Percentiles rank a stretch among this genome's conserved stretches.
These are phyloP conservation scores for Chrysaora quinquecirrha DNA, from an alignment of 30 jellyfish, hydroid and myxozoan species.

Conservation along the genomic window DNA sequence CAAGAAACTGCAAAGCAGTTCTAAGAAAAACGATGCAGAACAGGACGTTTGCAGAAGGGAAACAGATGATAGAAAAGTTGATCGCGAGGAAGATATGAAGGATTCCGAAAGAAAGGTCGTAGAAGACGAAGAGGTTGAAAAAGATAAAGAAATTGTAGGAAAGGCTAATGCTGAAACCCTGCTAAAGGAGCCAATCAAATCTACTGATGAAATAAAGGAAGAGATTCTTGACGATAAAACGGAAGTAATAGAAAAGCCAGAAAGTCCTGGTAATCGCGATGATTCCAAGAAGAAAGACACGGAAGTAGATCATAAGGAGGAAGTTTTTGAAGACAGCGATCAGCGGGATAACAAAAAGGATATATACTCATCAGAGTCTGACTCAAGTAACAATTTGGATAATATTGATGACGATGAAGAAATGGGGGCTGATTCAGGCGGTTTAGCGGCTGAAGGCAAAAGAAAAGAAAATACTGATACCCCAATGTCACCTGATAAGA, in stretches of 20 bases:
- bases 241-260: neutral
- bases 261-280: neutral
- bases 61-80: constrained; percentile 6
- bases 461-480: constrained; percentile 3
- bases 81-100: neutral
- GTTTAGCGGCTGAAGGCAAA: constrained; percentile 19
- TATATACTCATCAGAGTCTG: constrained; percentile 80
- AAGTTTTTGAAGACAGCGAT: neutral
- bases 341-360: constrained; percentile 8
- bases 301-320: neutral
- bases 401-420: constrained; percentile 79
- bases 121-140: constrained; percentile 3
- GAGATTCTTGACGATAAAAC: neutral
- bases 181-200: too few species aligned
- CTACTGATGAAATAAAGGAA: too few species aligned
- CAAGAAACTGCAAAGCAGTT: neutral
- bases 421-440: constrained; percentile 15
- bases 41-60: neutral
- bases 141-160: too few species aligned
- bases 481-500: constrained; percentile 53
- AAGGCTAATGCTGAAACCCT: too few species aligned
- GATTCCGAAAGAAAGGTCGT: neutral
- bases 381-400: constrained; percentile 76
- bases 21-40: neutral
- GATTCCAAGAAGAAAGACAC: constrained; percentile 20